phyloP scores from a whole-genome alignment of 2,797 vertebrate species.

The Chelmon rostratus region DNA sequence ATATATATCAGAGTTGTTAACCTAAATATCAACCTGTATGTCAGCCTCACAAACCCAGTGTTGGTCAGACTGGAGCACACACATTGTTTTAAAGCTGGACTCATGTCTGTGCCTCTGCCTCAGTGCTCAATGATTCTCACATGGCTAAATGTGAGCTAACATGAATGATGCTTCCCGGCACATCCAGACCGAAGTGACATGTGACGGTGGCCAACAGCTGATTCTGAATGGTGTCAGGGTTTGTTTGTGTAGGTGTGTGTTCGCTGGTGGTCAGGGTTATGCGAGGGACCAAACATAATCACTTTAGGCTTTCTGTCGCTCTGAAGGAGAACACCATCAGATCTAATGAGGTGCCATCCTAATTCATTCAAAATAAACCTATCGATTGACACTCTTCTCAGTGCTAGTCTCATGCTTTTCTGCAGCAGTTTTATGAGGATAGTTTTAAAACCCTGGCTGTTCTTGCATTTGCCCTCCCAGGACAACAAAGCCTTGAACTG shows the following conservation, averaged over 20 bases:
- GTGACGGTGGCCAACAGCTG: conserved; percentile 73
- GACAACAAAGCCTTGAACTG: background rate
- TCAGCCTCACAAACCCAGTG: background rate
- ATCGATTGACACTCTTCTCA: background rate
- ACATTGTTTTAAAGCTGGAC: background rate
- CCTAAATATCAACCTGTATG: background rate
- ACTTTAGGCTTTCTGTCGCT: background rate
- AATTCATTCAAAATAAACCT: conserved; percentile 1
- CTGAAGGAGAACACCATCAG: background rate
- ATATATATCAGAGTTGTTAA: background rate
- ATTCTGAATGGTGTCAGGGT: conserved; percentile 41
- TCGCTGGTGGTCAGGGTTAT: background rate
- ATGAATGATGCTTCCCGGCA: conserved; percentile 35
- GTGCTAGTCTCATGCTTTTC: background rate
- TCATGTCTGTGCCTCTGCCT: background rate
- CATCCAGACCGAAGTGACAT: conserved; percentile 39
- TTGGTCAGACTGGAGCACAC: background rate
- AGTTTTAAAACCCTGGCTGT: background rate
- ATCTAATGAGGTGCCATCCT: background rate
- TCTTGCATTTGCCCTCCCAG: background rate
- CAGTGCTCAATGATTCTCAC: conserved; percentile 1
- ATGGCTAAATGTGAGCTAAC: conserved; percentile 22
- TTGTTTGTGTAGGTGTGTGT: conserved; percentile 21
- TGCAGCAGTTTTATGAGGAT: background rate
- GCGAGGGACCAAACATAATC: conserved; percentile 55